Base-by-base conservation (phyloP, 2,888 invertebrate species). In the Nycteola revayana region DNA sequence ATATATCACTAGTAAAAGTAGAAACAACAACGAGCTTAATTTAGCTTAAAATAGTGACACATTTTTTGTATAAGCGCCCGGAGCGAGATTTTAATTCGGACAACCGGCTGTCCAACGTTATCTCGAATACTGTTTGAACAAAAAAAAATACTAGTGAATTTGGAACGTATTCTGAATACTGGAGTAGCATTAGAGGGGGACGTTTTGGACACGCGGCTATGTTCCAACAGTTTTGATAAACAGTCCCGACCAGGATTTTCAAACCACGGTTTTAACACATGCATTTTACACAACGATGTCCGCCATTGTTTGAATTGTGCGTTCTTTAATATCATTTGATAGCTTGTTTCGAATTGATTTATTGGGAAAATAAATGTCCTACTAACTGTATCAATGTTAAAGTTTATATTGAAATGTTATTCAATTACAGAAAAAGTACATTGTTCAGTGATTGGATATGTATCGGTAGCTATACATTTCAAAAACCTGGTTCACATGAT, bases 221-320 rank as follows among this genome's bases (percentile, higher is more conserved):
- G 71, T 64, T 68, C 66, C 44, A 41, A 57, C 42, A 38, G 52
- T 49, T 67, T 51, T 72, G 74, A 78, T 69, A 75, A 66, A 72
- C 64, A 60, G 57, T 49, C 43, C 52, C 18, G 28, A 32, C 35
- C 32, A 34, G 34, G 38, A 45, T 50, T 41, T 61, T 52, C 46
- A 40, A 17, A 14, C 14, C 2, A 3, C 2, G 14, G 14, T 14
- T 14, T n/a, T n/a, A n/a, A n/a, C n/a, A n/a, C n/a, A n/a, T n/a
- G n/a, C n/a, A n/a, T n/a, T n/a, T n/a, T n/a, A n/a, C n/a, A n/a
- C n/a, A n/a, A n/a, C n/a, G n/a, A n/a, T n/a, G n/a, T n/a, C n/a
- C n/a, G n/a, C n/a, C n/a, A n/a, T n/a, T n/a, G n/a, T n/a, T n/a
- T n/a, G n/a, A n/a, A n/a, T n/a, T n/a, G n/a, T n/a, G n/a, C n/a